These are phyloP conservation scores for Amazona guildingii DNA, from an alignment of 2,113 vertebrate genomes.

Conservation along the genomic window DNA sequence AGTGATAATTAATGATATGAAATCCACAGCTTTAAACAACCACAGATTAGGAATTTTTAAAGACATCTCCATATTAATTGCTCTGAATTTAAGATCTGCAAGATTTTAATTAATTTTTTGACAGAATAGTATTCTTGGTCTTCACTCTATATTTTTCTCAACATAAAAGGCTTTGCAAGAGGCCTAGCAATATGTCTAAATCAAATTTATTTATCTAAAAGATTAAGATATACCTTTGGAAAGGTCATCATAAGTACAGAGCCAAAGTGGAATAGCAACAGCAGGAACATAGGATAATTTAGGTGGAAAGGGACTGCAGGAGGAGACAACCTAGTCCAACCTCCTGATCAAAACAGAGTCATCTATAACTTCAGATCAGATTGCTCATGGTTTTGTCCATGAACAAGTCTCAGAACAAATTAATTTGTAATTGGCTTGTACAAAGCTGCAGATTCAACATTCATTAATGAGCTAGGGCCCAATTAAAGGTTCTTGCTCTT, in stretches of 20 bases:
- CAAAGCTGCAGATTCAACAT: neutral
- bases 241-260: neutral
- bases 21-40: neutral
- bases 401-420: neutral
- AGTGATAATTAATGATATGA: conserved; percentile 4
- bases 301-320: neutral
- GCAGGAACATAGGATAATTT: neutral
- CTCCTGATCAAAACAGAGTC: neutral
- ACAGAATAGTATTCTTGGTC: neutral
- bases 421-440: neutral
- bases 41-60: conserved; percentile 1
- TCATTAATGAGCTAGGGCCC: neutral
- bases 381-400: neutral
- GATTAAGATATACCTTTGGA: neutral
- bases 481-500: neutral
- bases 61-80: neutral
- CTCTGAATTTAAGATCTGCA: neutral
- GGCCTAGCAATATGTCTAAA: neutral
- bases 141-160: neutral
- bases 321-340: neutral
- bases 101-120: neutral
- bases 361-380: neutral
- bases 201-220: neutral
- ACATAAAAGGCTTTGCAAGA: neutral
- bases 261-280: neutral